A percentile compares a stretch with the other conserved stretches of the same genome.
Conservation (phyloP, 2,797 vertebrate genomes). For the Manis crassicaudata region DNA sequence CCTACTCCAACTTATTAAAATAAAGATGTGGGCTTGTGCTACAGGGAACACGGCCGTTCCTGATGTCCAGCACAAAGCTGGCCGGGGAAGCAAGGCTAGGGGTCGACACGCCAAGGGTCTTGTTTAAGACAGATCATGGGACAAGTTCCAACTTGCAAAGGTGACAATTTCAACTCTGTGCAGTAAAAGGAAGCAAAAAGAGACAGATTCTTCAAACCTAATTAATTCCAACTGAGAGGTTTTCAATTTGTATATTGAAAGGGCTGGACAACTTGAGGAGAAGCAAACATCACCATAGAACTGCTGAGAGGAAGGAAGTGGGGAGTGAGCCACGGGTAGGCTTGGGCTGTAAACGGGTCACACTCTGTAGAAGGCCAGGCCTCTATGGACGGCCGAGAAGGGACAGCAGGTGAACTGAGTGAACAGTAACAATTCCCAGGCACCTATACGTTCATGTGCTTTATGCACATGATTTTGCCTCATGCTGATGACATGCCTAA, state of each 20-base stretch:
- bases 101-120: background rate
- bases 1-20: background rate
- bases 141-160: background rate
- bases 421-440: fast-evolving
- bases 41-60: background rate
- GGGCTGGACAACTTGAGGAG: background rate
- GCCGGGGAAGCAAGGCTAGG: background rate
- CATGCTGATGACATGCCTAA: background rate
- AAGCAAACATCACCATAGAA: background rate
- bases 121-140: background rate
- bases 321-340: background rate
- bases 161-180: background rate
- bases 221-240: background rate
- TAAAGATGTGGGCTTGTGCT: background rate
- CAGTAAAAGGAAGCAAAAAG: background rate
- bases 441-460: background rate
- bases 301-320: background rate
- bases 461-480: background rate
- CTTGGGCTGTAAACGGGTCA: background rate
- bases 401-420: background rate
- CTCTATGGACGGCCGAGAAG: background rate
- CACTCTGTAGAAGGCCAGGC: background rate
- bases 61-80: background rate
- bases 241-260: background rate
- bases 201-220: background rate